phyloP scores from a whole-genome alignment of 2,797 vertebrate genomes.

The Allenopithecus nigroviridis region DNA sequence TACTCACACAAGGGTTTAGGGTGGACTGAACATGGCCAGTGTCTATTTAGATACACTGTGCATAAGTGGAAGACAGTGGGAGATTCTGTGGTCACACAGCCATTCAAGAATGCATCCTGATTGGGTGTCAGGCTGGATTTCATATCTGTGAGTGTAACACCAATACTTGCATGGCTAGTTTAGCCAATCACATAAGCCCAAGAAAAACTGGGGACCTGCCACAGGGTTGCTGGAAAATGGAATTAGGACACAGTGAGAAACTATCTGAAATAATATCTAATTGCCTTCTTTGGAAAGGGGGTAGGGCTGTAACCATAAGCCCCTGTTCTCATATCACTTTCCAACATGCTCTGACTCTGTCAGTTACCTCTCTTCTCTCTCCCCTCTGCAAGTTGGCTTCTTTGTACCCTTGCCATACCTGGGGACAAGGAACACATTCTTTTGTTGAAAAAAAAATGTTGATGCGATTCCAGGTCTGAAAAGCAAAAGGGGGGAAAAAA shows the following conservation, averaged over 20 bases:
- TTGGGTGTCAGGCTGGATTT: background rate
- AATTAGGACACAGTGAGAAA: background rate
- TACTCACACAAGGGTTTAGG: background rate
- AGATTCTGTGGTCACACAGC: background rate
- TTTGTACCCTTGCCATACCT: background rate
- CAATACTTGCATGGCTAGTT: background rate
- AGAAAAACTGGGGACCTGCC: background rate
- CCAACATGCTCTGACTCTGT: no score
- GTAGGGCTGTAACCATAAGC: background rate
- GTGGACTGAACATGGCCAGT: background rate
- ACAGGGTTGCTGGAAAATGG: background rate
- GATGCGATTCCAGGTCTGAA: constrained; percentile 68
- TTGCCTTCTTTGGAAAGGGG: background rate
- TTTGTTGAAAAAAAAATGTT: background rate
- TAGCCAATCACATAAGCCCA: background rate
- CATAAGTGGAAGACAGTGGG: background rate
- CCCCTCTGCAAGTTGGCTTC: background rate
- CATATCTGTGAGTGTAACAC: background rate
- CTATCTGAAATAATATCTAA: background rate
- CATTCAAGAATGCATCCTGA: background rate
- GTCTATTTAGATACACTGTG: background rate
- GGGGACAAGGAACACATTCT: constrained; percentile 58
- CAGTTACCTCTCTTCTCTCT: no score
- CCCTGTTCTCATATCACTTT: background rate
- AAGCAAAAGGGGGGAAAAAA: constrained; percentile 29